Evolutionary conservation across 2,888 invertebrate genomes (phyloP).

Genomic region (Cartodere bifasciata): DNA sequence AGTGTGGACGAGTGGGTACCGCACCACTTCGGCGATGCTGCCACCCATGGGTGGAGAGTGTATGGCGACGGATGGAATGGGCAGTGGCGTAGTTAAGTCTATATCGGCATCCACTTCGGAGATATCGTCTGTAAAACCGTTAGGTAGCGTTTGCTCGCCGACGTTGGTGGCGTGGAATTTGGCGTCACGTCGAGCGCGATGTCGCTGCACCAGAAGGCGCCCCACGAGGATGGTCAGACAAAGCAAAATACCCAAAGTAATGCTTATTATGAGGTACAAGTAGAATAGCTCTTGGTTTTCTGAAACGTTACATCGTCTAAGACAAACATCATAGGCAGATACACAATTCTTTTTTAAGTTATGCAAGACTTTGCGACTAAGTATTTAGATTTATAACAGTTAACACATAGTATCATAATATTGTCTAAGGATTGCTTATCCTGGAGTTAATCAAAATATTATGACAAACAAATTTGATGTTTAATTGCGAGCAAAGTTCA

Average conservation of each 20-base stretch:
- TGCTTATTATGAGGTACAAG: conserved; percentile 68
- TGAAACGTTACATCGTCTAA: conserved; percentile 29
- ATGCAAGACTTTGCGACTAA: neutral
- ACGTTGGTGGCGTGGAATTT: conserved; percentile 57
- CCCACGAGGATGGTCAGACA: conserved; percentile 60
- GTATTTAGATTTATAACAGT: no score
- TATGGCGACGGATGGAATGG: conserved; percentile 46
- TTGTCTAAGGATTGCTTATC: no score
- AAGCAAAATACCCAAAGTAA: conserved; percentile 56
- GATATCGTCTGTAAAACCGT: conserved; percentile 76
- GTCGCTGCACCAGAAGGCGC: conserved; percentile 55
- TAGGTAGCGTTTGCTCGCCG: conserved; percentile 63
- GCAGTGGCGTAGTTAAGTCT: conserved; percentile 57
- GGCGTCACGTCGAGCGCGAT: conserved; percentile 46
- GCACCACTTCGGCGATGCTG: conserved; percentile 31
- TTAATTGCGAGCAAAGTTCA: no score
- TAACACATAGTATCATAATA: no score
- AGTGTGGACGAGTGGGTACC: conserved; percentile 27
- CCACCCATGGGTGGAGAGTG: conserved; percentile 31
- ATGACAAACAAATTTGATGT: no score
- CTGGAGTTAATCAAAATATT: no score
- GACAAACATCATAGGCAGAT: conserved; percentile 1
- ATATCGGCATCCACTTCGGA: conserved; percentile 75
- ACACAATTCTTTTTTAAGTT: conserved; percentile 1
- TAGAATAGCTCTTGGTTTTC: conserved; percentile 70